Conservation (phyloP, 2,113 vertebrate genomes). For the Cairina moschata region DNA sequence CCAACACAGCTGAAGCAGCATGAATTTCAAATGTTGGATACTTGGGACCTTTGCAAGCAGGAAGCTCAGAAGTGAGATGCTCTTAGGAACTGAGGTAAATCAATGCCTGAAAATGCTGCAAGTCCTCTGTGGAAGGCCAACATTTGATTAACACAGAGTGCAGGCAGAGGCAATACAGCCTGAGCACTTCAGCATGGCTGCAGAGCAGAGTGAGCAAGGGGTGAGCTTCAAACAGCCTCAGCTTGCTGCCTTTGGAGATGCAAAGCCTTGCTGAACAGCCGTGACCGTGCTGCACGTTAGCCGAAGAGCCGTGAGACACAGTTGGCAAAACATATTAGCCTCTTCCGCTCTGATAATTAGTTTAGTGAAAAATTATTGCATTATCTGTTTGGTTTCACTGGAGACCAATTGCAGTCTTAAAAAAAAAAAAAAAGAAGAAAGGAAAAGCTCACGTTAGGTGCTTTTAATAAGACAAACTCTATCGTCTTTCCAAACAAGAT, state of each 20-base stretch:
- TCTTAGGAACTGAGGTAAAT: neutral
- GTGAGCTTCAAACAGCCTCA: neutral
- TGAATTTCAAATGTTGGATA: neutral
- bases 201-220: neutral
- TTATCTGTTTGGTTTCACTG: conserved; percentile 73
- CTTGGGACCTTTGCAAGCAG: neutral
- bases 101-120: neutral
- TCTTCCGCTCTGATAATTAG: conserved; percentile 79
- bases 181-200: neutral
- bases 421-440: neutral
- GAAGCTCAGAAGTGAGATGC: neutral
- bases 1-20: rapidly evolving
- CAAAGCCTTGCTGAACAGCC: neutral
- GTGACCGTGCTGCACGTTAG: neutral
- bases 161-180: neutral
- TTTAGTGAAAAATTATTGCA: conserved; percentile 72
- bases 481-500: neutral
- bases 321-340: conserved; percentile 69
- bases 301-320: conserved; percentile 15
- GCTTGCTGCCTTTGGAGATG: neutral
- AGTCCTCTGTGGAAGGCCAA: neutral
- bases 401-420: conserved; percentile 55
- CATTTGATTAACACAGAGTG: neutral
- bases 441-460: conserved; percentile 39
- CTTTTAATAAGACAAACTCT: conserved; percentile 65